Evolutionary conservation across 2,888 invertebrate species (phyloP).

Genomic region (Drosophila eohydei): DNA sequence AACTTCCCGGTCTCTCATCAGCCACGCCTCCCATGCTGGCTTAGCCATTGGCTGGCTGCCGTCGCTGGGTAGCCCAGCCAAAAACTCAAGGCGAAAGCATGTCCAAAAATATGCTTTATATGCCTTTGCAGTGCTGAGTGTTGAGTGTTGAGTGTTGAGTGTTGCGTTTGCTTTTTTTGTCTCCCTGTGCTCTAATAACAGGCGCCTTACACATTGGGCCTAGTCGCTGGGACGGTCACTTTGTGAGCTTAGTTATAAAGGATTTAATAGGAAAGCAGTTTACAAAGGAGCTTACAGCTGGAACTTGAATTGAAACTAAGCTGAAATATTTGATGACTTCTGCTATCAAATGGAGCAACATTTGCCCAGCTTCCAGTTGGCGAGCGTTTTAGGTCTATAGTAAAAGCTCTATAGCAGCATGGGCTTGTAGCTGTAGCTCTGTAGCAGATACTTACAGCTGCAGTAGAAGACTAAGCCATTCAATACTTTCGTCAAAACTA

Average conservation of each 20-base stretch:
- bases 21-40: conserved; percentile 21
- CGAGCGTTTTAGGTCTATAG: too few species aligned
- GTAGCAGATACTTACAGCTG: too few species aligned
- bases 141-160: conserved; percentile 46
- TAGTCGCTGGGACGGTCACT: background rate
- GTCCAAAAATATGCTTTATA: conserved; percentile 75
- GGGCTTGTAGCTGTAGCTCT: too few species aligned
- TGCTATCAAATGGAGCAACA: too few species aligned
- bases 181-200: conserved; percentile 19
- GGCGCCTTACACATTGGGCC: background rate
- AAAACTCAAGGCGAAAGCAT: conserved; percentile 67
- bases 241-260: background rate
- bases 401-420: too few species aligned
- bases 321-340: too few species aligned
- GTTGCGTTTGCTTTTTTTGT: conserved; percentile 25
- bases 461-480: too few species aligned
- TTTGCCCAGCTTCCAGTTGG: too few species aligned
- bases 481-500: too few species aligned
- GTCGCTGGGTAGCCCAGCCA: conserved; percentile 30
- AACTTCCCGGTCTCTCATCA: background rate
- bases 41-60: conserved; percentile 26
- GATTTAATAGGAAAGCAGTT: background rate
- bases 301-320: too few species aligned
- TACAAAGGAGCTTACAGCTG: background rate
- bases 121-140: conserved; percentile 55